phyloP scores from a whole-genome alignment of 2,797 vertebrate species.

The Remorina albescens region DNA sequence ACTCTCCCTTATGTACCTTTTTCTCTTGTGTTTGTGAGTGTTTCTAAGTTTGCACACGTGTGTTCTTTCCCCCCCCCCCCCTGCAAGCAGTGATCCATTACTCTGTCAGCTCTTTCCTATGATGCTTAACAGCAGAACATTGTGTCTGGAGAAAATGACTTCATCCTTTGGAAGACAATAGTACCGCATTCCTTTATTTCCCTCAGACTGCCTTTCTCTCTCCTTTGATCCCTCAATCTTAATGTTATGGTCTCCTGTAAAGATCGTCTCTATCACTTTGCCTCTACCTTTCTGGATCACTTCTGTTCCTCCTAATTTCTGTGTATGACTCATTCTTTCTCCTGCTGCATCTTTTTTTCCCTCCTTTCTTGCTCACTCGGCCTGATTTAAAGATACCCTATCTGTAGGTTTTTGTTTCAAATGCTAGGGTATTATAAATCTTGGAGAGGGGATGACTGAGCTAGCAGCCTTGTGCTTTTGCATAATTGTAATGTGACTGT shows the following conservation, averaged over 20 bases:
- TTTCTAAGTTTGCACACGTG: slow-evolving; percentile 31
- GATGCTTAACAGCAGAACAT: slow-evolving; percentile 73
- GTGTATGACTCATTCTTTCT: slow-evolving; percentile 26
- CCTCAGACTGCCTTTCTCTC: slow-evolving; percentile 36
- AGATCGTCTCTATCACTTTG: slow-evolving; percentile 31
- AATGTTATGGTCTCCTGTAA: slow-evolving; percentile 30
- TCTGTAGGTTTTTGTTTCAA: slow-evolving; percentile 51
- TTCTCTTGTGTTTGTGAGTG: slow-evolving; percentile 22
- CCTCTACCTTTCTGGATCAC: slow-evolving; percentile 32
- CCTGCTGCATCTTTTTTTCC: slow-evolving; percentile 25
- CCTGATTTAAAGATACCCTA: slow-evolving; percentile 26
- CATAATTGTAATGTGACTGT: slow-evolving; percentile 42
- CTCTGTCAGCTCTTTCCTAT: slow-evolving; percentile 72
- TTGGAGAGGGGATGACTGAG: slow-evolving; percentile 29
- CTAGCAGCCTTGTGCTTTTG: slow-evolving; percentile 31
- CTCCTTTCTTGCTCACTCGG: slow-evolving; percentile 16
- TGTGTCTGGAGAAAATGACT: slow-evolving; percentile 72
- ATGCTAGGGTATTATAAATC: slow-evolving; percentile 41
- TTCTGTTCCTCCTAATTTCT: slow-evolving; percentile 39
- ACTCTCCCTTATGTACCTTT: slow-evolving; percentile 6
- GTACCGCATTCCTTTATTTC: slow-evolving; percentile 58
- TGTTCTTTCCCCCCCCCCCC: too few relatives aligned
- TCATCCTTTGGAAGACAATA: slow-evolving; percentile 68
- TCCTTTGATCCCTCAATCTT: slow-evolving; percentile 40
- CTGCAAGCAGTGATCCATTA: slow-evolving; percentile 71